Base-by-base conservation (phyloP, 2,113 vertebrate genomes). In the Callionymus lyra region DNA sequence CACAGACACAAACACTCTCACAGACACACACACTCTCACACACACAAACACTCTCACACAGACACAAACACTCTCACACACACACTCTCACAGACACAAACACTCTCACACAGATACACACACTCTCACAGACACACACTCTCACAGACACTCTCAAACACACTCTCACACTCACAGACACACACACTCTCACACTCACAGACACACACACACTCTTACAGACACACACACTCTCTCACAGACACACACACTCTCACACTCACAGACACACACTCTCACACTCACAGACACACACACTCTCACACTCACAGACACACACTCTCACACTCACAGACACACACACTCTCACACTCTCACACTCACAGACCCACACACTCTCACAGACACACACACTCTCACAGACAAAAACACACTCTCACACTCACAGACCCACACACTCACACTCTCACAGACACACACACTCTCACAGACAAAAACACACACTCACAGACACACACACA, bases 401-500 rank as follows among this genome's bases (percentile, higher is more conserved):
- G 11, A 27, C 21, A 27, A 4, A 27, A 5, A 8, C 21, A n/a
- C n/a, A n/a, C n/a, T n/a, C n/a, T n/a, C n/a, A n/a, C n/a, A n/a
- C n/a, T n/a, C n/a, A n/a, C n/a, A n/a, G n/a, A n/a, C n/a, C n/a
- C n/a, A n/a, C n/a, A n/a, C 11, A 1, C 0, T 8, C 1, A 33
- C 10, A 44, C 11, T 37, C 31, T 16, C 6, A 27, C 18, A 32
- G 11, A 27, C 11, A 1, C 0, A 10, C 1, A 33, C 10, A 44
- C 11, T 37, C 31, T 16, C 6, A 27, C 18, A 32, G 11, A 27
- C 21, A 27, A n/a, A n/a, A n/a, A n/a, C n/a, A n/a, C n/a, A n/a
- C n/a, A n/a, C 21, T 5, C 8, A 8, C 21, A 93, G 94, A 86
- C 8, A 38, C 11, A 1, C 0, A 10, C 1, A 33, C 10, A 44